A percentile compares a stretch with the other conserved stretches of the same genome.
phyloP scores from a whole-genome alignment of 2,113 vertebrate genomes.

The Pteropus alecto region DNA sequence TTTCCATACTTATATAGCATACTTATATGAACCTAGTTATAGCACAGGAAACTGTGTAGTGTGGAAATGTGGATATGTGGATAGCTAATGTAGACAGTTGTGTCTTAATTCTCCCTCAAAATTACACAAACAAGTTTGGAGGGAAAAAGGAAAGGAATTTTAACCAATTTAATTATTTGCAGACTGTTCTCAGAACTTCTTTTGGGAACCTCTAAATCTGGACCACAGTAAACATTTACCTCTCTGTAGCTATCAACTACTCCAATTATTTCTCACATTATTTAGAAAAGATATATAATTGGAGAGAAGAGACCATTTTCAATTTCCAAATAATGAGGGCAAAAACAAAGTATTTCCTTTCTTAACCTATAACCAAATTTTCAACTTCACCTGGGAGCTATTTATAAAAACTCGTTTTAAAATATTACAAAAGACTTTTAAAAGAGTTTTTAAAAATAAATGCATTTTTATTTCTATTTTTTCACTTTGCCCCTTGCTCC shows the following conservation, averaged over 20 bases:
- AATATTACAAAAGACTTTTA: background rate
- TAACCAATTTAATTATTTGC: background rate
- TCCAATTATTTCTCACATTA: background rate
- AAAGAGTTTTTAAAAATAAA: background rate
- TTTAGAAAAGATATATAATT: background rate
- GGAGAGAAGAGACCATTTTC: background rate
- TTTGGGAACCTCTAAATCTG: background rate
- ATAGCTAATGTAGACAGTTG: background rate
- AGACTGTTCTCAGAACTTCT: background rate
- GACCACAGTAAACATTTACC: background rate
- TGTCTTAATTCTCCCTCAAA: background rate
- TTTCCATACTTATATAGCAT: background rate
- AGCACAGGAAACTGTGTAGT: background rate
- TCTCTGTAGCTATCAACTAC: background rate
- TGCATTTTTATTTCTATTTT: background rate
- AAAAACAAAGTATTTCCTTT: background rate
- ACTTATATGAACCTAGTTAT: background rate
- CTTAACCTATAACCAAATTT: background rate
- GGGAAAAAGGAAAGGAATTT: background rate
- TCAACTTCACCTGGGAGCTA: background rate
- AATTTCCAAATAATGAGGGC: background rate
- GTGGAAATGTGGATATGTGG: fast-evolving
- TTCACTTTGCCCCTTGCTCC: background rate
- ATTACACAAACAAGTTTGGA: background rate
- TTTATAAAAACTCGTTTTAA: background rate